Evolutionary conservation across 2,888 invertebrate species (phyloP).

Genomic region (Cantharis rufa): DNA sequence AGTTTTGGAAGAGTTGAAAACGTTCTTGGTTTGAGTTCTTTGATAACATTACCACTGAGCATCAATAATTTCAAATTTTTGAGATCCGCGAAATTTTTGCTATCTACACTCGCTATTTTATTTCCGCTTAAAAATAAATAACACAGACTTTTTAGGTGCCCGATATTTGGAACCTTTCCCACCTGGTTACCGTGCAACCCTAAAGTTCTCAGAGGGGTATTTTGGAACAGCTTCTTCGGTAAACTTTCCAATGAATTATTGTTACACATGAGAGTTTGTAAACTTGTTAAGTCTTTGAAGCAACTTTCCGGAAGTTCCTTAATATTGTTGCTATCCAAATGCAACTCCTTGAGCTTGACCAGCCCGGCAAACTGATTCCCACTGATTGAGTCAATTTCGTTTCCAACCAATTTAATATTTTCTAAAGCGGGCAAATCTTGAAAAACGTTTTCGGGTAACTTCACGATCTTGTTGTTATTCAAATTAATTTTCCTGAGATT

Average conservation of each 20-base stretch:
- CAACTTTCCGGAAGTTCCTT: not conserved
- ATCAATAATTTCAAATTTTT: not conserved
- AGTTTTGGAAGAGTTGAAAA: not conserved
- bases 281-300: not conserved
- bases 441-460: not conserved
- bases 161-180: not conserved
- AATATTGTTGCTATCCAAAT: not conserved
- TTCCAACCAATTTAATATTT: not conserved
- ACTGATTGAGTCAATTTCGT: not conserved
- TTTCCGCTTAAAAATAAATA: not conserved
- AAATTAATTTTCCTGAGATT: not conserved
- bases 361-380: not conserved
- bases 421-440: not conserved
- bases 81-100: not conserved
- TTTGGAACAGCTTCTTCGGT: not conserved
- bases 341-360: not conserved
- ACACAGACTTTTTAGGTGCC: not conserved
- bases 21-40: not conserved
- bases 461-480: not conserved
- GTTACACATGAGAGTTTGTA: not conserved
- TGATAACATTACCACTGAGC: not conserved
- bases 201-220: not conserved
- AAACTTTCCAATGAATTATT: not conserved
- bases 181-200: not conserved
- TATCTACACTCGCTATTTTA: not conserved